phyloP scores from a whole-genome alignment of 2,113 vertebrate genomes.

The Dromiciops gliroides region DNA sequence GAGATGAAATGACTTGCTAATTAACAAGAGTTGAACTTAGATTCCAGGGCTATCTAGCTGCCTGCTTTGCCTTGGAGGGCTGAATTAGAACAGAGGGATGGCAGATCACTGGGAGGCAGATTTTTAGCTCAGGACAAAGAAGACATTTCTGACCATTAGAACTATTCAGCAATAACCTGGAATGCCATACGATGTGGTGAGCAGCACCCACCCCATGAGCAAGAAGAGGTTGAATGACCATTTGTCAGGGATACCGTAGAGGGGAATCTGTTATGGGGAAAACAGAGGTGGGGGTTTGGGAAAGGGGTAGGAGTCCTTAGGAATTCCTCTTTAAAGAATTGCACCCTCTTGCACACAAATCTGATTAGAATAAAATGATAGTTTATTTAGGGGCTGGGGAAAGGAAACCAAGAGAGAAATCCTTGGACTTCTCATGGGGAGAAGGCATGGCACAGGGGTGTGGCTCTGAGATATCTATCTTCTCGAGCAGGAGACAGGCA shows the following conservation, averaged over 20 bases:
- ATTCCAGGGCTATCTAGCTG: not conserved
- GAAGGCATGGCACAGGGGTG: too few relatives aligned
- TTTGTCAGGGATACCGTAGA: not conserved
- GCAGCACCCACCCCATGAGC: not conserved
- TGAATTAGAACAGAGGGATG: not conserved
- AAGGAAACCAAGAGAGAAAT: too few relatives aligned
- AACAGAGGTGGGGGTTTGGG: too few relatives aligned
- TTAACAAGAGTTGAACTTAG: not conserved
- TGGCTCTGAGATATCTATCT: too few relatives aligned
- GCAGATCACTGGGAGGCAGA: not conserved
- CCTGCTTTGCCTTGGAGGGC: not conserved
- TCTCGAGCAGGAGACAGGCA: too few relatives aligned
- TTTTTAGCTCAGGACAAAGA: not conserved
- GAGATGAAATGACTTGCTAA: not conserved
- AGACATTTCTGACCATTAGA: not conserved
- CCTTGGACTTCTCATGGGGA: too few relatives aligned
- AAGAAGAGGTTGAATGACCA: not conserved
- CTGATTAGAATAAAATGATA: too few relatives aligned
- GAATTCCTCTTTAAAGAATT: too few relatives aligned
- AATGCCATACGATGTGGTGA: not conserved
- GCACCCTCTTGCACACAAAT: too few relatives aligned
- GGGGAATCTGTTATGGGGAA: too few relatives aligned
- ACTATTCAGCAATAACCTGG: not conserved
- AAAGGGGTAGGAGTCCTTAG: too few relatives aligned
- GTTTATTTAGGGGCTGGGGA: too few relatives aligned